Conservation (phyloP, 2,113 vertebrate genomes). For the Podarcis cretensis region DNA sequence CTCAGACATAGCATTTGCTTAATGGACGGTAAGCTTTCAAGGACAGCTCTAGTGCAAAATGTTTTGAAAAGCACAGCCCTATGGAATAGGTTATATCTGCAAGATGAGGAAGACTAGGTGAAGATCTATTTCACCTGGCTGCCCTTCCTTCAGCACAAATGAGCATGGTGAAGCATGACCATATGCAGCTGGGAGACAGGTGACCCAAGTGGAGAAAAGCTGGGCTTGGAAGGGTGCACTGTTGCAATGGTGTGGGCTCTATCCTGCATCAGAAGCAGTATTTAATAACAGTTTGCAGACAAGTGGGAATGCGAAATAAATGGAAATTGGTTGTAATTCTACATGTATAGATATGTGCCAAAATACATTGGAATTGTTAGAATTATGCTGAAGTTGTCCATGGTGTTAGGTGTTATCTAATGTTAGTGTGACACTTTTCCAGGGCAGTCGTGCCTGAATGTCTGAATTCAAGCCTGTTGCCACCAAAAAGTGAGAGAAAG, state of each 20-base stretch:
- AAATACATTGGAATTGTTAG: not conserved
- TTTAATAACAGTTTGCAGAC: not conserved
- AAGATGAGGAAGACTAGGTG: no score
- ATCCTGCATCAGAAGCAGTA: no score
- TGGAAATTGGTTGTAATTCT: not conserved
- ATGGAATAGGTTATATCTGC: not conserved
- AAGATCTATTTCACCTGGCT: not conserved
- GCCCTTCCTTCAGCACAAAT: no score
- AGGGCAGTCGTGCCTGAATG: fast-evolving
- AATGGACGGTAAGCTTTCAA: not conserved
- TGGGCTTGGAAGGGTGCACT: not conserved
- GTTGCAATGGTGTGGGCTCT: not conserved
- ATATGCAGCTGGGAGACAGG: not conserved
- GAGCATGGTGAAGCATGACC: not conserved
- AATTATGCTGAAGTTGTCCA: not conserved
- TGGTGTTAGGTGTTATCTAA: not conserved
- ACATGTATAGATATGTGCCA: not conserved
- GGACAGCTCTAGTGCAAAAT: not conserved
- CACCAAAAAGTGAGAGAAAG: not conserved
- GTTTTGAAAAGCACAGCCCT: not conserved
- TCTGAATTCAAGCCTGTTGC: not conserved
- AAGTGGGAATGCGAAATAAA: not conserved
- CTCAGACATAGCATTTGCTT: no score
- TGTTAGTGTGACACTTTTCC: not conserved
- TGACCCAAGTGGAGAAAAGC: not conserved